Evolutionary conservation across 2,797 vertebrate genomes (phyloP).

Genomic region (Balearica regulorum): DNA sequence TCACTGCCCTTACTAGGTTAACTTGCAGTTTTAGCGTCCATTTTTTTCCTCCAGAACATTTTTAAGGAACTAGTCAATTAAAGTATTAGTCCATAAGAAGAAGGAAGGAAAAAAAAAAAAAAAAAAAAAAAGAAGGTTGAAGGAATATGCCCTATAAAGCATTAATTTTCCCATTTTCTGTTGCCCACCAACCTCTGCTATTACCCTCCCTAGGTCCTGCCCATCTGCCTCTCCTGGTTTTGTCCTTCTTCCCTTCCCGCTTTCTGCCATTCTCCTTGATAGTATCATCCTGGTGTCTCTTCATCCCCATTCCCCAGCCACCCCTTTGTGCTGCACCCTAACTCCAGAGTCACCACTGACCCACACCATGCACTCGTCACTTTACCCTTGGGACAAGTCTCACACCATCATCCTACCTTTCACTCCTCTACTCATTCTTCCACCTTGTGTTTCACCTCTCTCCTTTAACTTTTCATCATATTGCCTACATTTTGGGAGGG

Average conservation of each 20-base stretch:
- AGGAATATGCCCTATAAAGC: not conserved
- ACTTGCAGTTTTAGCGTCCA: not conserved
- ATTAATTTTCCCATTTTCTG: not conserved
- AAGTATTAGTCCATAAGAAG: not conserved
- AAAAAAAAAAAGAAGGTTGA: not conserved
- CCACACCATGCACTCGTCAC: rapidly evolving
- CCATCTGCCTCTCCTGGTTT: not conserved
- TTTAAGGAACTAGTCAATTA: not conserved
- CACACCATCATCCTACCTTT: not conserved
- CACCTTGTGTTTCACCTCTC: not conserved
- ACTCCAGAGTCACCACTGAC: not conserved
- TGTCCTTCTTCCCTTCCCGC: not conserved
- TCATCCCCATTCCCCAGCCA: not conserved
- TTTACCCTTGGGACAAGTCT: not conserved
- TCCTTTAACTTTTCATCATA: not conserved
- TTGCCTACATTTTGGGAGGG: not conserved
- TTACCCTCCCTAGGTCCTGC: too few species aligned
- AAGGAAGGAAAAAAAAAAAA: not conserved
- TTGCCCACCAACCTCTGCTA: not conserved
- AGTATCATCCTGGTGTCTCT: not conserved
- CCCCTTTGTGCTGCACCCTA: not conserved
- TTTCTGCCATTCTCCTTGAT: not conserved
- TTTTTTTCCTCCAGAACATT: not conserved
- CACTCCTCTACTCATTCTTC: not conserved
- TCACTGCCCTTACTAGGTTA: rapidly evolving